phyloP scores from a whole-genome alignment of 2,888 invertebrate genomes.

The Keiferia lycopersicella region DNA sequence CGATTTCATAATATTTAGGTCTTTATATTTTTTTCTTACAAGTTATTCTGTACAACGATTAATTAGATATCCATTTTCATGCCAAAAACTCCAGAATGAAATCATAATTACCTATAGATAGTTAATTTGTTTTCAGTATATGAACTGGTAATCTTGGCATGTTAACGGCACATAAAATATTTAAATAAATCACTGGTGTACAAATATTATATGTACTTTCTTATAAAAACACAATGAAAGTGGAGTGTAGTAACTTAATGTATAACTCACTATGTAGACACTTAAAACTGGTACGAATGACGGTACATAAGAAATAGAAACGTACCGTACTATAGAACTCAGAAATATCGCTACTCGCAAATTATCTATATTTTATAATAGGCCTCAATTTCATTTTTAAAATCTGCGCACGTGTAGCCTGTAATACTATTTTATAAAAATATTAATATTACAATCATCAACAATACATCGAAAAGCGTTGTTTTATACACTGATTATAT shows the following conservation, averaged over 20 bases:
- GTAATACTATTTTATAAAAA: slow-evolving; percentile 17
- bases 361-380: background rate
- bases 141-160: background rate
- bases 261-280: slow-evolving; percentile 16
- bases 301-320: background rate
- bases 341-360: background rate
- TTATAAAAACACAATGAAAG: slow-evolving; percentile 1
- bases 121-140: background rate
- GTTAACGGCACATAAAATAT: slow-evolving; percentile 28
- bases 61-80: slow-evolving; percentile 29
- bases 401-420: slow-evolving; percentile 7
- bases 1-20: slow-evolving; percentile 26
- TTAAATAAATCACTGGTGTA: slow-evolving; percentile 33
- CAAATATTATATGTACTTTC: slow-evolving; percentile 13
- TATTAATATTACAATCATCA: slow-evolving; percentile 21
- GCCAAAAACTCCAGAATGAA: background rate
- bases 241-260: slow-evolving; percentile 13
- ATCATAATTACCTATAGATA: background rate
- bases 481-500: slow-evolving; percentile 12
- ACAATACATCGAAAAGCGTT: slow-evolving; percentile 23
- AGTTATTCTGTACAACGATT: slow-evolving; percentile 51
- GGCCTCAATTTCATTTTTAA: background rate
- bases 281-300: slow-evolving; percentile 2
- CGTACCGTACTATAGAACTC: background rate
- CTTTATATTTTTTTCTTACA: slow-evolving; percentile 40